Base-by-base conservation (phyloP, 1,140 invertebrate genomes). In the Bombus breviceps region DNA sequence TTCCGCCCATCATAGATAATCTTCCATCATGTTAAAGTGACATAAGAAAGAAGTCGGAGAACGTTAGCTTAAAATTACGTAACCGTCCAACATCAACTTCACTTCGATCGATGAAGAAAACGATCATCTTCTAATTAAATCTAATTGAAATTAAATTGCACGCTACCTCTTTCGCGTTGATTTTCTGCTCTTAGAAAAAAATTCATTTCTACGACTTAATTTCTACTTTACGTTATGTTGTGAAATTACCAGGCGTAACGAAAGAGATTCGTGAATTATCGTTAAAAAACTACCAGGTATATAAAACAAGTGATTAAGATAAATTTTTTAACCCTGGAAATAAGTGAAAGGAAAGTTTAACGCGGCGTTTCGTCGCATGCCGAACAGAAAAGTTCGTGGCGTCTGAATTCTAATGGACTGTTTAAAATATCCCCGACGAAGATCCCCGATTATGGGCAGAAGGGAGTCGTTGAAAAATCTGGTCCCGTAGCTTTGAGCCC, bases 321-420 rank as follows among this genome's bases (percentile, higher is more conserved):
- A 22, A 73, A 62, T 81, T 64, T 47, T 41, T n/a, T 37, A 76
- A 68, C 72, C 81, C 39, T 83, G 81, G 53, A 83, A 83, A 68
- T 77, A 69, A 57, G 47, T 1, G 28, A 34, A n/a, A 32, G 22
- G 43, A 57, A 78, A 77, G 73, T 77, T 66, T 43, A 37, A 47
- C 13, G 13, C 41, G 22, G 9, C n/a, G 37, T 66, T 66, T 28
- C n/a, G 41, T 68, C 47, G 77, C 77, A 34, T 41, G 41, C 62
- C n/a, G 6, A 25, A n/a, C n/a, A 3, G 62, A 28, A n/a, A n/a
- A 28, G 57, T 28, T 32, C 62, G 62, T 32, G 32, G 32, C 57
- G 37, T 39, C 37, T 83, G 74, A 83, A 83, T 83, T 76, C 81
- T 83, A 83, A 77, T 77, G 37, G 57, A 80, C 68, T 41, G 32